Base-by-base conservation (phyloP, 2,888 invertebrate genomes). In the Hyppa rectilinea region DNA sequence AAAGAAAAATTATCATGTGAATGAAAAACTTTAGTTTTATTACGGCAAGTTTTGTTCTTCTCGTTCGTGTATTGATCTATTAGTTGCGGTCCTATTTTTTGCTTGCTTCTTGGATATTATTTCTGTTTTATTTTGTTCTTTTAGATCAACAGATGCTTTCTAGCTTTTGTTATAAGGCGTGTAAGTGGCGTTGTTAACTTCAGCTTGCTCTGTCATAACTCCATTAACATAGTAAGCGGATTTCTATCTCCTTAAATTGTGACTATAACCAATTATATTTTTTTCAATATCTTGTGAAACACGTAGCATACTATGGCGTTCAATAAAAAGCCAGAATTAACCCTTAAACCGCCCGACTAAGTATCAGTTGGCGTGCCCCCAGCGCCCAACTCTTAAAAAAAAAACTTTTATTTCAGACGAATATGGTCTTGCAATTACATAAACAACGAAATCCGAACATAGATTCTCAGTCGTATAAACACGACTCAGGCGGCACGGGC, bases 11-110 rank as follows among this genome's bases (percentile, higher is more conserved):
- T 64, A 79, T 58, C 47, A 74, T 67, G 23, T 47, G 58, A 17
- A 73, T 67, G 69, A 78, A 78, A 82, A 79, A 72, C 67, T 80
- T 74, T 71, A 76, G n/a, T 80, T 73, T 77, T 82, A 82, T 71
- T 59, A 40, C 3, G 1, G 7, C 1, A 0, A 34, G 58, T 60
- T 67, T 69, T 68, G 34, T 67, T 80, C 43, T 73, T 81, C 56
- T 45, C 55, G 62, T 76, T 53, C n/a, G 40, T 34, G 55, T 80
- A 66, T 79, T 79, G 81, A 79, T 79, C 23, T 76, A 76, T 75
- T 60, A 55, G 63, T 9, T 50, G 34, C 56, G 60, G 55, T 60
- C 10, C 0, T 36, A 10, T 12, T 78, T 81, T 70, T 67, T 73
- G 31, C 47, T 66, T 49, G 45, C 4, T 17, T 61, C 38, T 67